Base-by-base conservation (phyloP, 2,113 vertebrate species). In the Saguinus midas region DNA sequence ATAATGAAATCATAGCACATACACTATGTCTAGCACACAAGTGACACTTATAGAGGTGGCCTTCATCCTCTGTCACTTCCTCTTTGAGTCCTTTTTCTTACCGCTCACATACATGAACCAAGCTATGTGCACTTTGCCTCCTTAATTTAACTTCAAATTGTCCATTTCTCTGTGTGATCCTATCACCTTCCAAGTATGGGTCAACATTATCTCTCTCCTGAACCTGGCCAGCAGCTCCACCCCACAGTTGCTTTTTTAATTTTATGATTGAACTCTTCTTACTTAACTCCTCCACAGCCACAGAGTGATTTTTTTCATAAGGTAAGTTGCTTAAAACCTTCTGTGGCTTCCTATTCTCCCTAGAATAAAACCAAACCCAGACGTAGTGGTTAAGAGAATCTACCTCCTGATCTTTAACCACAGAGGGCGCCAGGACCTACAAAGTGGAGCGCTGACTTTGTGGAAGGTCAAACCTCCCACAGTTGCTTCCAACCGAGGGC, bases 201-300 rank as follows among this genome's bases (percentile, higher is more conserved):
- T 48, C 87, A 73, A 25, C 6, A 23, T 9, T 21, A 25, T 37
- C 18, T 87, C 55, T 80, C 79, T 32, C 35, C 75, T 48, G 70
- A 43, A n/a, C 18, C 52, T 91, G 50, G 55, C 12, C 48, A 70
- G 40, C 4, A 45, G 8, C 21, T 82, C 73, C 48, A 64, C 23
- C 29, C 58, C 20, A 61, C 57, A 43, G 40, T 37, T 27, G 29
- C 40, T 64, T 78, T 66, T 87, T 29, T 6, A 52, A n/a, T 37
- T 92, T 79, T 52, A 52, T 76, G 87, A 92, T 87, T 6, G 61
- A 87, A 87, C 80, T 52, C 48, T 87, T 78, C 86, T 81, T 73
- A 58, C 40, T 23, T 17, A 87, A 85, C 37, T 61, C 84, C 64
- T 94, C 82, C 45, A 72, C 32, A 55, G 21, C 21, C 21, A 23